phyloP scores from a whole-genome alignment of 1,140 invertebrate genomes.

The Chymomyza costata region DNA sequence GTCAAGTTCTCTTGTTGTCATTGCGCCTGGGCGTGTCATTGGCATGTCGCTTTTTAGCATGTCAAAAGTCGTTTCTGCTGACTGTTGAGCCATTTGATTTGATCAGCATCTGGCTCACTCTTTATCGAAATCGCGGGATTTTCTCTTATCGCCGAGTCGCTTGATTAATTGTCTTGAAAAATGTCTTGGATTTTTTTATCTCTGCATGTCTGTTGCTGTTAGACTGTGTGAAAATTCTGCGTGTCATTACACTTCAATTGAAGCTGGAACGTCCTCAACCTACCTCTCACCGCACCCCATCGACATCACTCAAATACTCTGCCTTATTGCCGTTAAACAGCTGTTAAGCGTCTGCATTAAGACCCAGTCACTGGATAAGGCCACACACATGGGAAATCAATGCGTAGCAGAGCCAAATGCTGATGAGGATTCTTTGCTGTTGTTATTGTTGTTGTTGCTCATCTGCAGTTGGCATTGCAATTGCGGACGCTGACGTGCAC shows the following conservation, averaged over 20 bases:
- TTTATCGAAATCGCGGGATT: too few relatives aligned
- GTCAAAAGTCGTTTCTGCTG: conserved; percentile 13
- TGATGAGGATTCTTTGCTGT: not conserved
- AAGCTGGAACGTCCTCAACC: too few relatives aligned
- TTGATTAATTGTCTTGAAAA: conserved; percentile 48
- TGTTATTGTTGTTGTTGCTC: not conserved
- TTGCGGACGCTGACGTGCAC: conserved; percentile 37
- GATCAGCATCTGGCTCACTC: conserved; percentile 7
- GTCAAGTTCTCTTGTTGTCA: too few relatives aligned
- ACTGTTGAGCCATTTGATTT: conserved; percentile 27
- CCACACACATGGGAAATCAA: conserved; percentile 33
- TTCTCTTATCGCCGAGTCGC: too few relatives aligned
- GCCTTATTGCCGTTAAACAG: conserved; percentile 12
- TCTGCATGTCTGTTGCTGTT: not conserved
- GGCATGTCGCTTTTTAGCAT: conserved; percentile 11
- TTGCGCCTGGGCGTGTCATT: too few relatives aligned
- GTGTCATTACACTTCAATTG: conserved; percentile 40
- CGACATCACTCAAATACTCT: too few relatives aligned
- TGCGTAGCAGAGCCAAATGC: conserved; percentile 12
- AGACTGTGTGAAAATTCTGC: not conserved
- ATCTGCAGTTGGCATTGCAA: conserved; percentile 16
- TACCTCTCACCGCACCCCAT: too few relatives aligned
- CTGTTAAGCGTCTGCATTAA: conserved; percentile 3
- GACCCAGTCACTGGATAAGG: too few relatives aligned
- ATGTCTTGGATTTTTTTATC: too few relatives aligned